Conservation (phyloP, 1,140 invertebrate genomes). For the Drosophila erecta region DNA sequence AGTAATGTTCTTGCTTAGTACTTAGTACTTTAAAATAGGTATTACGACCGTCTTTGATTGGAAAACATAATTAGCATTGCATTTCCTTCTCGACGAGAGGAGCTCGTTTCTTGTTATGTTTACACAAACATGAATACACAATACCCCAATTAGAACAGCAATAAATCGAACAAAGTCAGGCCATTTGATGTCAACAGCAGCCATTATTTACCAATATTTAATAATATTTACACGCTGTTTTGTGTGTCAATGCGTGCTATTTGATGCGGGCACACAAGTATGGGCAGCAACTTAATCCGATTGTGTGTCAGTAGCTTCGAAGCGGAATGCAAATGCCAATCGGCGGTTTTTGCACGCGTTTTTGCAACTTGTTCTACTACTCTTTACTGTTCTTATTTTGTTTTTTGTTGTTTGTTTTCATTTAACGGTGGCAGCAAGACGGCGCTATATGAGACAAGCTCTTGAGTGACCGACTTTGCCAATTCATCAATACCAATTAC, state of each 20-base stretch:
- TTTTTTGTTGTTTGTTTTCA: no score
- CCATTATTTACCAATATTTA: slow-evolving; percentile 26
- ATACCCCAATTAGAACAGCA: not conserved
- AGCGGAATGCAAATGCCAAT: slow-evolving; percentile 35
- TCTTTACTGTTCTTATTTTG: slow-evolving; percentile 8
- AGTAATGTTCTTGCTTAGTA: not conserved
- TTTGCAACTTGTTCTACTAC: slow-evolving; percentile 1
- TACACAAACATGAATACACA: slow-evolving; percentile 3
- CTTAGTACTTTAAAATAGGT: no score
- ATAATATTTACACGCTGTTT: slow-evolving; percentile 22
- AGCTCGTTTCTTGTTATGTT: not conserved
- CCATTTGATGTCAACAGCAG: slow-evolving; percentile 8
- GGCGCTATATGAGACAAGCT: slow-evolving; percentile 67
- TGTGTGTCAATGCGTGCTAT: slow-evolving; percentile 42
- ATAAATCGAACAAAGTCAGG: slow-evolving; percentile 16
- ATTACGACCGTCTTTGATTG: no score
- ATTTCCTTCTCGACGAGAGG: no score
- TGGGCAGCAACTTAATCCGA: slow-evolving; percentile 33
- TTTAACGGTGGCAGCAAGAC: not conserved
- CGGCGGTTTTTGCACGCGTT: slow-evolving; percentile 27
- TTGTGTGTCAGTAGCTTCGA: slow-evolving; percentile 22
- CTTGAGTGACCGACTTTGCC: slow-evolving; percentile 62
- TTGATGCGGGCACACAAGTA: slow-evolving; percentile 6
- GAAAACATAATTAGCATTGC: no score
- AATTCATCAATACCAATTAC: slow-evolving; percentile 78